A percentile compares a stretch with the other conserved stretches of the same genome.
Conservation (phyloP, 2,797 vertebrate genomes). For the Sciurus vulgaris region DNA sequence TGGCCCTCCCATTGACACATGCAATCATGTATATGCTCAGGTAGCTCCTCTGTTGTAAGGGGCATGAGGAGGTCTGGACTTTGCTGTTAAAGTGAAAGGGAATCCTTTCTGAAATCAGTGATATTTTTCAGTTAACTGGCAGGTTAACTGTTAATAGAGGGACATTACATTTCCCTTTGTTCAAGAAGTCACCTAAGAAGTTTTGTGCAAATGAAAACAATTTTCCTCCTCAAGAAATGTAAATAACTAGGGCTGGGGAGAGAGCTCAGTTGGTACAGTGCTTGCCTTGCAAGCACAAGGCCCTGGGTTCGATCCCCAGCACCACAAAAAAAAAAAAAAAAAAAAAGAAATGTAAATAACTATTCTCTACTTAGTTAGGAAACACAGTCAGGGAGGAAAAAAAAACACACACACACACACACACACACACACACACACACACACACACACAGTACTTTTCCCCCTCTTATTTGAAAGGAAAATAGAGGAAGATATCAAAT, state of each 20-base stretch:
- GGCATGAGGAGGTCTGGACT: background rate
- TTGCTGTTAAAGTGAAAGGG: background rate
- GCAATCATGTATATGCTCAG: background rate
- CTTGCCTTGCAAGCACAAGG: too few relatives aligned
- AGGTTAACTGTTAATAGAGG: background rate
- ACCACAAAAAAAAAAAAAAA: too few relatives aligned
- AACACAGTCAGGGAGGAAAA: background rate
- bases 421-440: too few relatives aligned
- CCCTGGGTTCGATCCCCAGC: too few relatives aligned
- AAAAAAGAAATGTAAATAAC: slow-evolving; percentile 58
- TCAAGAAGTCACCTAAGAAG: background rate
- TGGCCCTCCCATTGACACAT: background rate
- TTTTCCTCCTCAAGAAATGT: slow-evolving; percentile 48
- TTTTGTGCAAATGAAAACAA: slow-evolving; percentile 51
- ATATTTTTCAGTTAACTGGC: background rate
- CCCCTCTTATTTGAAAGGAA: slow-evolving; percentile 30
- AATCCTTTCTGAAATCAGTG: slow-evolving; percentile 8
- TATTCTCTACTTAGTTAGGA: slow-evolving; percentile 23
- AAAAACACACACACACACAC: background rate
- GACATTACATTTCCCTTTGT: background rate
- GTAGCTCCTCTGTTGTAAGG: background rate
- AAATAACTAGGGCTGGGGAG: too few relatives aligned
- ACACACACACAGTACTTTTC: background rate
- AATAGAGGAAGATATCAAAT: slow-evolving; percentile 69
- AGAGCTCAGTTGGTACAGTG: too few relatives aligned